phyloP scores from a whole-genome alignment of 2,113 vertebrate species.

The Pomatorhinus ruficollis region DNA sequence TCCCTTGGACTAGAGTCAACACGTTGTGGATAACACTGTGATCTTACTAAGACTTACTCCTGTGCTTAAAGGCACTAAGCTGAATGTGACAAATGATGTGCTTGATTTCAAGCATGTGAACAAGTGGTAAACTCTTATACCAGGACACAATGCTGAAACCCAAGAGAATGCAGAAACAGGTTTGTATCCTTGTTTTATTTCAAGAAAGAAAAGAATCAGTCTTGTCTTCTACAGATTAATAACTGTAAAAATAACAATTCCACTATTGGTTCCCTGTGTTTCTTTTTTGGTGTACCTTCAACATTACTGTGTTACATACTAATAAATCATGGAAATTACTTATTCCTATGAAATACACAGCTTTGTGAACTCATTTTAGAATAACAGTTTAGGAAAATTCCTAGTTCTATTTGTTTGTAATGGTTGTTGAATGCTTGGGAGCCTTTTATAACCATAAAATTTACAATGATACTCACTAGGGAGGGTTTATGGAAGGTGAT shows the following conservation, averaged over 20 bases:
- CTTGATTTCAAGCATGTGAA: not conserved
- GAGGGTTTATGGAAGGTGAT: constrained; percentile 45
- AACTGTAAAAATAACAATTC: not conserved
- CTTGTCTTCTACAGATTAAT: not conserved
- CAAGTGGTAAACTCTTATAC: not conserved
- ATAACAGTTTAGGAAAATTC: not conserved
- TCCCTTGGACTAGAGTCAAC: not conserved
- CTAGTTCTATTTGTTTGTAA: not conserved
- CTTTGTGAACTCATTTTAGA: not conserved
- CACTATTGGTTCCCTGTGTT: not conserved
- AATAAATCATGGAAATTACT: not conserved
- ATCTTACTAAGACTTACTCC: not conserved
- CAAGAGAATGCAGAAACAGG: not conserved
- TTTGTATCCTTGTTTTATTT: not conserved
- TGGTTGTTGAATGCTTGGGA: not conserved
- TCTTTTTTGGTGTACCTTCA: not conserved
- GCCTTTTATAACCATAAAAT: not conserved
- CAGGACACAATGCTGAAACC: not conserved
- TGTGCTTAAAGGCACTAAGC: not conserved
- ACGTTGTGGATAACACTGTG: not conserved
- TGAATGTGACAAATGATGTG: not conserved
- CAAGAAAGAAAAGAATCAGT: not conserved
- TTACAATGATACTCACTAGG: not conserved
- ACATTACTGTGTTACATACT: not conserved
- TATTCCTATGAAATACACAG: not conserved